Evolutionary conservation across 2,113 vertebrate genomes (phyloP), one percentile per base, ranked within the genome.

Genomic region (Lichenostomus cassidix): DNA sequence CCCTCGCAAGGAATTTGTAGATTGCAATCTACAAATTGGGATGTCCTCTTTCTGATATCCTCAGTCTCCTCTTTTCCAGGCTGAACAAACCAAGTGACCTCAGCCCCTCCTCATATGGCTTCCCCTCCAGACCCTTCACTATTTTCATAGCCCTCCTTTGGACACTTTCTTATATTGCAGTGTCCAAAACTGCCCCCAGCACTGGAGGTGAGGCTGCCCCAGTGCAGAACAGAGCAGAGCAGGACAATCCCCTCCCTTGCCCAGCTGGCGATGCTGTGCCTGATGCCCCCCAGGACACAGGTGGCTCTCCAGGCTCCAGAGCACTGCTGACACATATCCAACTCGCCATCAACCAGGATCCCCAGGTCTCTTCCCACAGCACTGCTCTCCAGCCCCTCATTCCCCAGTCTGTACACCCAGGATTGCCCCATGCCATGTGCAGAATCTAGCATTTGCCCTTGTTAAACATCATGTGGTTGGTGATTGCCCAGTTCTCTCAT

Each of bases 241-340:
- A 0, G 81, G 68, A 55, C 47, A 53, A 33, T 53, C 27, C 22
- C 37, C 33, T 73, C 56, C 68, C 68, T 53, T 53, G 33, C 67
- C 25, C 0, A 0, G 25, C 16, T 81, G 78, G n/a, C 0, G 0
- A 33, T 56, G n/a, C 78, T 62, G 67, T 42, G 2, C 37, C 31
- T 70, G 46, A 60, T 70, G 37, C 3, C 20, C 15, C n/a, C 55
- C 37, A 52, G 67, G 56, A 52, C 35, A 50, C 0, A 0, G 12
- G 1, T 60, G 37, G 2, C 65, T 37, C 67, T 52, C 46, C 65
- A 60, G 65, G 39, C 47, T 73, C 27, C 58, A 53, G 47, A 68
- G 33, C 49, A 39, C 49, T 73, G 68, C 58, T 83, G 49, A 5
- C 28, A 7, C 68, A 11, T 14, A 8, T 33, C 29, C 81, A 83